Conservation (phyloP, 2,113 vertebrate species). For the Macquaria australasica region DNA sequence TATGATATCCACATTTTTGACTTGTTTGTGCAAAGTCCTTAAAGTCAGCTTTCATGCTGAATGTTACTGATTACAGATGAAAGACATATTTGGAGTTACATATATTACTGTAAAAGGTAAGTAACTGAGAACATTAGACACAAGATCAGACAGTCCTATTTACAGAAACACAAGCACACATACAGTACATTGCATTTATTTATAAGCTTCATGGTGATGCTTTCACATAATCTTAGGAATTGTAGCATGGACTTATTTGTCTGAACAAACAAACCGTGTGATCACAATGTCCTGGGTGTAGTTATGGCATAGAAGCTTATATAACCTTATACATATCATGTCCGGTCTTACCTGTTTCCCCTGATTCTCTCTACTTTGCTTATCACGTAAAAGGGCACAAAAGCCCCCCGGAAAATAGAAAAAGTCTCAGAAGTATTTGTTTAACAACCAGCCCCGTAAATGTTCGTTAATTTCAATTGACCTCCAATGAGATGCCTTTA, state of each 20-base stretch:
- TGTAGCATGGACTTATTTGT: neutral
- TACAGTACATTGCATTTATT: neutral
- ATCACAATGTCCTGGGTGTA: neutral
- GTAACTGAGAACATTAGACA: neutral
- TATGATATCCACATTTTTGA: neutral
- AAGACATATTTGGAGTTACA: neutral
- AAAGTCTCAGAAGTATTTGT: neutral
- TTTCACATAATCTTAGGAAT: neutral
- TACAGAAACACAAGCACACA: neutral
- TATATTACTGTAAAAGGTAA: neutral
- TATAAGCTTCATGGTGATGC: too few relatives aligned
- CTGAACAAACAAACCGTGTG: neutral
- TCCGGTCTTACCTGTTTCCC: neutral
- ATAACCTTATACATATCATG: neutral
- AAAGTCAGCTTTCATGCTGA: neutral
- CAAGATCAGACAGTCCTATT: neutral
- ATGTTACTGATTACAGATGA: neutral
- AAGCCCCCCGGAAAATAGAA: neutral
- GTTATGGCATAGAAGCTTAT: neutral
- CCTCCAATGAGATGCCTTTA: neutral
- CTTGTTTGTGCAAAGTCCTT: neutral
- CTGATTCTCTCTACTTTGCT: neutral
- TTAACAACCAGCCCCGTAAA: neutral
- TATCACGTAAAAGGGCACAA: neutral
- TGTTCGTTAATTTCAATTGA: neutral